Conservation (phyloP, 92 coral and sea anemone genomes). For the Chrysogorgia sp. region DNA sequence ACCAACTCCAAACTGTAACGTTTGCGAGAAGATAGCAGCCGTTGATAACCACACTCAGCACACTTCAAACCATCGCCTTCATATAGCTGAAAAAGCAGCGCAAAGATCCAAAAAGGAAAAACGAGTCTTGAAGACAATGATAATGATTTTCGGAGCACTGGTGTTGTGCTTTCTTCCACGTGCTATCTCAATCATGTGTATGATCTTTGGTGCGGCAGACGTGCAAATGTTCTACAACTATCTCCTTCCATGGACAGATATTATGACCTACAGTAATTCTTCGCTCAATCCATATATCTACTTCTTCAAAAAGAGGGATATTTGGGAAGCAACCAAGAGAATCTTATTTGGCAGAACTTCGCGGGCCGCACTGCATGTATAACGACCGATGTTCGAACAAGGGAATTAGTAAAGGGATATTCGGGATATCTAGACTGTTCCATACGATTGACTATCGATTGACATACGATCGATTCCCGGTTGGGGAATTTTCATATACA, state of each 20-base stretch:
- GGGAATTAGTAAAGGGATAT: too few species aligned
- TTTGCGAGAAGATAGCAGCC: too few species aligned
- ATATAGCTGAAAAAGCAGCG: background rate
- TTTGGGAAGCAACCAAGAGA: background rate
- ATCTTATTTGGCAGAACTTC: background rate
- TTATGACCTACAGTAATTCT: background rate
- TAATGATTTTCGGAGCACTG: background rate
- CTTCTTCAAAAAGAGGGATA: slow-evolving; percentile 8
- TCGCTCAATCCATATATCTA: slow-evolving; percentile 23
- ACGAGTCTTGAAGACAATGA: slow-evolving; percentile 16
- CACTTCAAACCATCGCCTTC: too few species aligned
- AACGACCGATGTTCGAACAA: too few species aligned
- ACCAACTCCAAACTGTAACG: too few species aligned
- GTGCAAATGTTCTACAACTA: background rate
- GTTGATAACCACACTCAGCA: too few species aligned
- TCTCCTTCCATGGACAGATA: slow-evolving; percentile 6
- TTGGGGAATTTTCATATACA: too few species aligned
- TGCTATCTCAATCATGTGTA: background rate
- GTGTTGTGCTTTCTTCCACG: slow-evolving; percentile 13
- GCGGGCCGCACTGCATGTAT: too few species aligned
- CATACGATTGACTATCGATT: too few species aligned
- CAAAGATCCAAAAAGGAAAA: background rate
- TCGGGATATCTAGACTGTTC: too few species aligned
- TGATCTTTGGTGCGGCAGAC: background rate
- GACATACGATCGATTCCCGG: too few species aligned